phyloP scores from a whole-genome alignment of 2,797 vertebrate genomes.

The Hybognathus amarus region DNA sequence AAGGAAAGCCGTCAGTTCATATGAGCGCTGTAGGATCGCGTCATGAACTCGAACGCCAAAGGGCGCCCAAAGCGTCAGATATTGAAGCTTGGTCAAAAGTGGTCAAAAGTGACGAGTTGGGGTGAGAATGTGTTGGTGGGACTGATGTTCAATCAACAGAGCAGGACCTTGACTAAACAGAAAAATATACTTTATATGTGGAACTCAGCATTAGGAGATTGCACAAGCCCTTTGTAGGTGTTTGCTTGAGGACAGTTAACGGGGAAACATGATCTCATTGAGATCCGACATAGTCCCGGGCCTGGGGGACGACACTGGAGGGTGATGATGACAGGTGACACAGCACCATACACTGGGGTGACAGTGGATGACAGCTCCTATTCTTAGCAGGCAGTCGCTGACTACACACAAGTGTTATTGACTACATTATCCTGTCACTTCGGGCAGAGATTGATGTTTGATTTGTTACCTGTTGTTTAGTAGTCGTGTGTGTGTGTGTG shows the following conservation, averaged over 20 bases:
- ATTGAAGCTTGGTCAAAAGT: no score
- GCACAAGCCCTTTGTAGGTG: not conserved
- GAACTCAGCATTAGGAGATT: not conserved
- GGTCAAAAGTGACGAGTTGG: no score
- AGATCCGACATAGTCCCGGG: not conserved
- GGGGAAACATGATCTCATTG: conserved; percentile 23
- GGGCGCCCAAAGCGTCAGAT: no score
- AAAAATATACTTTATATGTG: not conserved
- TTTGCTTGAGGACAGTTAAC: conserved; percentile 43
- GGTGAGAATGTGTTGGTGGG: no score
- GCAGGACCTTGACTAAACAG: conserved; percentile 30
- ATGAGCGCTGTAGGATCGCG: no score
- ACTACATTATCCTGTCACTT: conserved; percentile 54
- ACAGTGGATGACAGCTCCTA: conserved; percentile 48
- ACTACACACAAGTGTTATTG: conserved; percentile 38
- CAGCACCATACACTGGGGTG: conserved; percentile 26
- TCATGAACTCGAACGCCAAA: no score
- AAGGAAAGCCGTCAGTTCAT: no score
- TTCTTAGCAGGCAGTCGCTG: conserved; percentile 49
- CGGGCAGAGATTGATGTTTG: conserved; percentile 37
- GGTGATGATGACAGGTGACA: conserved; percentile 51
- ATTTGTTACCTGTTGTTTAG: conserved; percentile 49
- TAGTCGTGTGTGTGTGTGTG: not conserved
- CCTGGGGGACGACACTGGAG: conserved; percentile 17
- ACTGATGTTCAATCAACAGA: conserved; percentile 27